Evolutionary conservation across 1,140 invertebrate genomes (phyloP).

Genomic region (Scaptodrosophila lebanonensis): DNA sequence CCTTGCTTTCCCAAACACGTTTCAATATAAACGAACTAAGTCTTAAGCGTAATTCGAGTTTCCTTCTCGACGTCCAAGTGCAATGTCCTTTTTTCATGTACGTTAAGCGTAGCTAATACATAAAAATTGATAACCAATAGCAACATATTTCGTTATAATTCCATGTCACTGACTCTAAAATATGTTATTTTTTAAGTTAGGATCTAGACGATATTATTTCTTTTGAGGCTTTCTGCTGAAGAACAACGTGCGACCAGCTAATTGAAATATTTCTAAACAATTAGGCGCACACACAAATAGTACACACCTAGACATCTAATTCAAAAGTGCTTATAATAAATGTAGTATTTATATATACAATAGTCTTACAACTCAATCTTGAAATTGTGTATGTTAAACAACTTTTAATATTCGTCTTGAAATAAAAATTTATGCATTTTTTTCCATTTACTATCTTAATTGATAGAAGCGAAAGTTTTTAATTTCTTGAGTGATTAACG

Average conservation of each 20-base stretch:
- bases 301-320: constrained; percentile 41
- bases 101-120: constrained; percentile 18
- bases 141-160: constrained; percentile 56
- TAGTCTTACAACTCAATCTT: constrained; percentile 1
- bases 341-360: constrained; percentile 29
- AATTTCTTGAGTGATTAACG: background rate
- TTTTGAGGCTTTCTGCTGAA: constrained; percentile 4
- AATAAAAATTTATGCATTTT: constrained; percentile 52
- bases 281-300: constrained; percentile 20
- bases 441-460: constrained; percentile 45
- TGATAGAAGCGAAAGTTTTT: constrained; percentile 10
- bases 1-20: too few relatives aligned
- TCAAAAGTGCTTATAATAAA: constrained; percentile 43
- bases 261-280: constrained; percentile 39
- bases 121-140: constrained; percentile 22
- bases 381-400: constrained; percentile 22
- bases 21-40: too few relatives aligned
- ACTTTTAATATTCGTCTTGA: constrained; percentile 23
- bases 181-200: constrained; percentile 1
- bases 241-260: constrained; percentile 8
- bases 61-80: too few relatives aligned
- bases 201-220: background rate
- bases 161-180: constrained; percentile 33
- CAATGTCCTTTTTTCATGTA: constrained; percentile 31
- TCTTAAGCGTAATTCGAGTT: too few relatives aligned